Evolutionary conservation across 2,797 vertebrate species (phyloP).

Genomic region (Emydoidea blandingii): DNA sequence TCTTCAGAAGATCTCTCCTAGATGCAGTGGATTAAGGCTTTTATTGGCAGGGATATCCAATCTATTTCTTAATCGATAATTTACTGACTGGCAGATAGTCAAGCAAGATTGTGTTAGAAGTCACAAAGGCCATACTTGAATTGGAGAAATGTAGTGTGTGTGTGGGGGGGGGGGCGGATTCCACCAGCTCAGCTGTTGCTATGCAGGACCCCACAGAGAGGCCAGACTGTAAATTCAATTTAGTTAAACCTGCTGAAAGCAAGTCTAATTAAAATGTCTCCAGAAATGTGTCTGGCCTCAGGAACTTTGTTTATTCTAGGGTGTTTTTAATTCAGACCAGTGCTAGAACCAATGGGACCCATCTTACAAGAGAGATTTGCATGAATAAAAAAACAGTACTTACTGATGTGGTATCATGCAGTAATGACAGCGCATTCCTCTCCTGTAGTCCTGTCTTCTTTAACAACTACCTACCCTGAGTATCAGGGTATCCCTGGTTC

Average conservation of each 20-base stretch:
- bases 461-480: not conserved
- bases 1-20: not conserved
- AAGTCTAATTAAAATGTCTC: not conserved
- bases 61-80: not conserved
- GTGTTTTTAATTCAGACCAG: not conserved
- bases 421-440: not conserved
- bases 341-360: not conserved
- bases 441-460: not conserved
- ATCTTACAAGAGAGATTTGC: not conserved
- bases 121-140: not conserved
- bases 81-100: not conserved
- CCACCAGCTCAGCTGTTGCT: not conserved
- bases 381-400: not conserved
- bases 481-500: not conserved
- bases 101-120: not conserved
- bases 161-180: rapidly evolving
- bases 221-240: not conserved
- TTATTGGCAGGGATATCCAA: not conserved
- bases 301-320: not conserved
- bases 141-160: not conserved
- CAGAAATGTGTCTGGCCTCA: not conserved
- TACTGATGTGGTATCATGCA: not conserved
- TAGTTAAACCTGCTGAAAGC: not conserved
- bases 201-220: not conserved
- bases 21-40: not conserved